Conservation (phyloP, 1,140 invertebrate genomes). For the Aricia agestis region DNA sequence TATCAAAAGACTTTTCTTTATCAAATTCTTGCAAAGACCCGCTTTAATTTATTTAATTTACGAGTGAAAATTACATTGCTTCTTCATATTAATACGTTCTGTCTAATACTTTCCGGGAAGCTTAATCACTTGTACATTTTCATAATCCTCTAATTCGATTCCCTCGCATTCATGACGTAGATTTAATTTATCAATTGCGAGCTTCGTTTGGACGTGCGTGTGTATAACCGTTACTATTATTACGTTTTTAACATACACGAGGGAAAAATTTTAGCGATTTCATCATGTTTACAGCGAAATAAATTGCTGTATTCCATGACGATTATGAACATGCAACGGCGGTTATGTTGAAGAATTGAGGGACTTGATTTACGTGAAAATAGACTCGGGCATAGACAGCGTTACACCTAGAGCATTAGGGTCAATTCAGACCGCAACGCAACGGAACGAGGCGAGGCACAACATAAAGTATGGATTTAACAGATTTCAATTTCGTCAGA, state of each 20-base stretch:
- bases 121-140: conserved; percentile 72
- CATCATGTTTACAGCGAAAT: conserved; percentile 48
- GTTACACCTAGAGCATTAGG: background rate
- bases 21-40: no score
- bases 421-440: no score
- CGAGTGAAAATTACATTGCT: background rate
- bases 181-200: conserved; percentile 70
- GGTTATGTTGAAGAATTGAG: conserved; percentile 16
- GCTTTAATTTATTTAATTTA: background rate
- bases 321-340: conserved; percentile 23
- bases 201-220: conserved; percentile 65
- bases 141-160: conserved; percentile 72
- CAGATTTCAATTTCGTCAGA: no score
- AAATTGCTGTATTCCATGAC: conserved; percentile 42
- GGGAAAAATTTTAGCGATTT: conserved; percentile 60
- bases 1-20: no score
- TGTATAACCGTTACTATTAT: conserved; percentile 62
- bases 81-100: background rate
- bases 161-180: conserved; percentile 63
- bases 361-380: conserved; percentile 17
- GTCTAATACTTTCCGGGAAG: conserved; percentile 51
- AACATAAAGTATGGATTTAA: no score
- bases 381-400: background rate
- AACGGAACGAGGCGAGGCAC: no score
- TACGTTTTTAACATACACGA: conserved; percentile 54